Evolutionary conservation across 2,797 vertebrate species (phyloP).

Genomic region (Sphaeramia orbicularis): DNA sequence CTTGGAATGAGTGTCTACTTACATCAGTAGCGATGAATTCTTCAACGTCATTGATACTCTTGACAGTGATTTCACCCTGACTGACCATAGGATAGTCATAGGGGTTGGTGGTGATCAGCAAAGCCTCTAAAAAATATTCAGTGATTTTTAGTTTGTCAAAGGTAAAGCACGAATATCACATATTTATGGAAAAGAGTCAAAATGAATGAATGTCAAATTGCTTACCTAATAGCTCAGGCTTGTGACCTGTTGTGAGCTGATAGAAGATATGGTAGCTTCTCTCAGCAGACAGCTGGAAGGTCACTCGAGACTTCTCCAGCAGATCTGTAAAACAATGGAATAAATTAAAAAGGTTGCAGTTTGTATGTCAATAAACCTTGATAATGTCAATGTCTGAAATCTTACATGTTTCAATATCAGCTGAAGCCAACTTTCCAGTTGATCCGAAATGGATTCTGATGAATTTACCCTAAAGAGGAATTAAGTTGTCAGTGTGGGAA

Average conservation of each 20-base stretch:
- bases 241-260: slow-evolving; percentile 85
- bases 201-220: too few relatives aligned
- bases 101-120: slow-evolving; percentile 88
- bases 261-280: slow-evolving; percentile 92
- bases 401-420: slow-evolving; percentile 91
- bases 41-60: slow-evolving; percentile 88
- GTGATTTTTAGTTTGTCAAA: neutral
- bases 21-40: slow-evolving; percentile 90
- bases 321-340: slow-evolving; percentile 82
- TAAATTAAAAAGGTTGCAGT: neutral
- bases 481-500: neutral
- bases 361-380: too few relatives aligned
- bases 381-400: slow-evolving; percentile 18
- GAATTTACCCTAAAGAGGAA: slow-evolving; percentile 87
- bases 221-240: slow-evolving; percentile 87
- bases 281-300: slow-evolving; percentile 89
- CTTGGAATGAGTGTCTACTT: slow-evolving; percentile 55
- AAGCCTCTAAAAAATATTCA: slow-evolving; percentile 78
- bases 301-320: slow-evolving; percentile 89
- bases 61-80: slow-evolving; percentile 88
- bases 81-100: slow-evolving; percentile 86
- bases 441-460: slow-evolving; percentile 89
- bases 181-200: neutral
- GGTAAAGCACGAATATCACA: neutral
- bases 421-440: slow-evolving; percentile 87